A percentile compares a stretch with the other conserved stretches of the same genome.
Evolutionary conservation across 2,113 vertebrate genomes (phyloP).

Genomic region (Eleginops maclovinus): DNA sequence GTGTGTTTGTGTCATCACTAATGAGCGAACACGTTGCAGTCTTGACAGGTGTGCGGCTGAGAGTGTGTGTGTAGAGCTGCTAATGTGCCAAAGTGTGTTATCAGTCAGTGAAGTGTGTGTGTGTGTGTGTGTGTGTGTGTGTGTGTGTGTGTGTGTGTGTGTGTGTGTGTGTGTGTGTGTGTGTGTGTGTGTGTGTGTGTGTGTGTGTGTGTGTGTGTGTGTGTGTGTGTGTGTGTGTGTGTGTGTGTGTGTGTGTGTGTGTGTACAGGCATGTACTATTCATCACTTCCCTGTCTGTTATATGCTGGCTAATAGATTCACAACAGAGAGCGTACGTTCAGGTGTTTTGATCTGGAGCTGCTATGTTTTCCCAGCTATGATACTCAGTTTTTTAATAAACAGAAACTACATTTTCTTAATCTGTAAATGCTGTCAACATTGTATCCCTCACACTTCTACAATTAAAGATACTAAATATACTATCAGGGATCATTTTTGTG

Average conservation of each 20-base stretch:
- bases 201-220: conserved; percentile 6
- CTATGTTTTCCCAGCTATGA: neutral
- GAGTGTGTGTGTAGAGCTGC: neutral
- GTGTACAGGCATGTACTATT: conserved; percentile 8
- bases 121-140: conserved; percentile 22
- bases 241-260: conserved; percentile 25
- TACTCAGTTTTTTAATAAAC: neutral
- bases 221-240: too few species aligned
- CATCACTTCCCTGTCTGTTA: neutral
- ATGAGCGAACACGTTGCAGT: conserved; percentile 17
- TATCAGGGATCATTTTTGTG: too few species aligned
- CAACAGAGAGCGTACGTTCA: neutral
- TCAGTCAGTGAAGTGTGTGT: conserved; percentile 36
- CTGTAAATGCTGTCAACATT: neutral
- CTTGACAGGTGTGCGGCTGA: conserved; percentile 37
- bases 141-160: too few species aligned
- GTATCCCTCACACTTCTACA: neutral
- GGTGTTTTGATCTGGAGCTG: neutral
- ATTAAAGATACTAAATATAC: neutral
- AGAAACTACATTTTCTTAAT: neutral
- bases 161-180: too few species aligned
- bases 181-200: conserved; percentile 7
- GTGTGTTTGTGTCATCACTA: conserved; percentile 48
- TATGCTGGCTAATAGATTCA: conserved; percentile 19
- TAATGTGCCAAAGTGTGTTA: conserved; percentile 34